These are phyloP conservation scores for Campoplex nolae DNA, from an alignment of 2,888 invertebrate species.

Conservation along the genomic window DNA sequence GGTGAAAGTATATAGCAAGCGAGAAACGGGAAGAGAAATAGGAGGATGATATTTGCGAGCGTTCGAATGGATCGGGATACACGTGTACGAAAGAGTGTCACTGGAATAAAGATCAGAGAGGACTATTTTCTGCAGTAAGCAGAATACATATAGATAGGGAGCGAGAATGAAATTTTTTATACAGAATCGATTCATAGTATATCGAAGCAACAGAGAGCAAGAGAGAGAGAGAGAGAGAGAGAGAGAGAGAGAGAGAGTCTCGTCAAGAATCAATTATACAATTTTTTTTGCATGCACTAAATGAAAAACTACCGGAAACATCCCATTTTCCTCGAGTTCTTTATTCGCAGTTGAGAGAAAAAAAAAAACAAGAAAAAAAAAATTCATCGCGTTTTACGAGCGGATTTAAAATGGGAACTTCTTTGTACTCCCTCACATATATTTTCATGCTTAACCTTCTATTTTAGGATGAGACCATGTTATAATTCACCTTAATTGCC, in stretches of 20 bases:
- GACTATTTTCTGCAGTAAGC: neutral
- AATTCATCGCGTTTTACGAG: neutral
- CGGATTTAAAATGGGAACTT: neutral
- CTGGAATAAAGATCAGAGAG: constrained; percentile 27
- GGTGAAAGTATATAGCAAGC: constrained; percentile 2
- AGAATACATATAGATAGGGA: constrained; percentile 27
- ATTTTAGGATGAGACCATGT: neutral
- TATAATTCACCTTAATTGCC: constrained; percentile 56
- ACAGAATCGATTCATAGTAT: neutral
- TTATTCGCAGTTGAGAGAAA: neutral
- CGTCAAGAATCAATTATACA: neutral
- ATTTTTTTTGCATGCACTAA: neutral
- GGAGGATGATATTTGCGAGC: constrained; percentile 6
- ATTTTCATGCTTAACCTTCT: constrained; percentile 3
- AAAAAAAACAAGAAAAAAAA: neutral
- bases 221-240: too few relatives aligned
- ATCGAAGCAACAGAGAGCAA: neutral
- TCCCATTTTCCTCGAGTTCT: neutral
- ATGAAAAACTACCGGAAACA: neutral
- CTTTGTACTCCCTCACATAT: neutral
- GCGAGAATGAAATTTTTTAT: neutral
- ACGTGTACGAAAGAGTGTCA: constrained; percentile 26
- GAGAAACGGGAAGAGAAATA: neutral
- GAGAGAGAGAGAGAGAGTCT: neutral
- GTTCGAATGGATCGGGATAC: constrained; percentile 31